Evolutionary conservation across 2,797 vertebrate genomes (phyloP).

Genomic region (Pangasius larnaudii): DNA sequence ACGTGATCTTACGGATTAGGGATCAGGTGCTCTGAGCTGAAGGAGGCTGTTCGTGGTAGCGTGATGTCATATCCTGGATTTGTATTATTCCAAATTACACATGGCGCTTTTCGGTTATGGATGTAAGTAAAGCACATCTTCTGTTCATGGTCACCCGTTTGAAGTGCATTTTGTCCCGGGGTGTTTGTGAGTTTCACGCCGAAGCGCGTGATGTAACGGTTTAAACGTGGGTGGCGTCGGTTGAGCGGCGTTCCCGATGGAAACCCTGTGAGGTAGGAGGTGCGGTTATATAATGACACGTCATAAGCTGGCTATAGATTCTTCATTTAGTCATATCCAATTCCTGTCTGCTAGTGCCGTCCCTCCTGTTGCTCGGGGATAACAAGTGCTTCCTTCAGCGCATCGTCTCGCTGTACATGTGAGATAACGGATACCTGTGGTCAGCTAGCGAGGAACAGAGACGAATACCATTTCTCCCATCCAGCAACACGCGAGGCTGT

Average conservation of each 20-base stretch:
- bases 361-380: not conserved
- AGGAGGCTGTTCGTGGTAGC: not conserved
- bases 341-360: not conserved
- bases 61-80: conserved; percentile 1
- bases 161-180: not conserved
- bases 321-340: not conserved
- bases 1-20: not conserved
- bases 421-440: not conserved
- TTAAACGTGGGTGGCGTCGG: not conserved
- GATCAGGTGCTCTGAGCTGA: not conserved
- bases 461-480: not conserved
- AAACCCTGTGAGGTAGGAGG: conserved; percentile 16
- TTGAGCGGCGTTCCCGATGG: conserved; percentile 18
- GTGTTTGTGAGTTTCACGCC: not conserved
- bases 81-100: too few relatives aligned
- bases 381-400: not conserved
- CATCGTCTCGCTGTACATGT: not conserved
- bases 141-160: not conserved
- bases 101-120: not conserved
- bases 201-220: not conserved
- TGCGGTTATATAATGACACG: not conserved
- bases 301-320: not conserved
- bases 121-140: not conserved
- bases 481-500: not conserved
- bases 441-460: not conserved